These are phyloP conservation scores for Schlechtendalia chinensis DNA, from an alignment of 1,140 invertebrate species.

Conservation along the genomic window DNA sequence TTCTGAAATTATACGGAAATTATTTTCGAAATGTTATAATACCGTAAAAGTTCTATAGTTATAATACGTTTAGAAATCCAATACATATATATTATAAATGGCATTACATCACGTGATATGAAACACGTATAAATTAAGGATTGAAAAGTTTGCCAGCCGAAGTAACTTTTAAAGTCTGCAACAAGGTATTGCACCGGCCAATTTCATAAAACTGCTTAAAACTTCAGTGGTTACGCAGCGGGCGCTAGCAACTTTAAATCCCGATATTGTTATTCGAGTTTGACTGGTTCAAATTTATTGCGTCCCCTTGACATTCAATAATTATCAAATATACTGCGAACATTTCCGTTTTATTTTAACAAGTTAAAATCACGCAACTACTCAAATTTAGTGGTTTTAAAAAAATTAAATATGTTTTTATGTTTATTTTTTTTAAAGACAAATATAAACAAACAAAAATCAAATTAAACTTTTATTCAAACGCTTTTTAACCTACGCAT, in stretches of 20 bases:
- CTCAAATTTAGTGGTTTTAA: too few relatives aligned
- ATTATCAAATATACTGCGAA: neutral
- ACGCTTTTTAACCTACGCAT: too few relatives aligned
- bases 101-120: neutral
- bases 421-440: too few relatives aligned
- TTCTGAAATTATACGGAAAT: too few relatives aligned
- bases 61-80: neutral
- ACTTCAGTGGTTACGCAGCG: neutral
- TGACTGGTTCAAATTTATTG: conserved; percentile 19
- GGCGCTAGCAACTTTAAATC: conserved; percentile 30
- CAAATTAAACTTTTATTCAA: too few relatives aligned
- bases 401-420: too few relatives aligned
- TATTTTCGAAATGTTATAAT: too few relatives aligned
- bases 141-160: conserved; percentile 15
- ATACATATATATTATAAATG: too few relatives aligned
- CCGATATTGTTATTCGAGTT: conserved; percentile 23
- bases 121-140: conserved; percentile 16
- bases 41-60: too few relatives aligned
- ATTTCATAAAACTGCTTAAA: conserved; percentile 25
- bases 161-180: conserved; percentile 30
- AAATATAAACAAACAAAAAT: too few relatives aligned
- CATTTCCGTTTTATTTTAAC: too few relatives aligned
- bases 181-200: neutral
- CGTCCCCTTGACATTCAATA: neutral
- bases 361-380: too few relatives aligned